Evolutionary conservation across 2,113 vertebrate genomes (phyloP).

Genomic region (Colinus virginianus): DNA sequence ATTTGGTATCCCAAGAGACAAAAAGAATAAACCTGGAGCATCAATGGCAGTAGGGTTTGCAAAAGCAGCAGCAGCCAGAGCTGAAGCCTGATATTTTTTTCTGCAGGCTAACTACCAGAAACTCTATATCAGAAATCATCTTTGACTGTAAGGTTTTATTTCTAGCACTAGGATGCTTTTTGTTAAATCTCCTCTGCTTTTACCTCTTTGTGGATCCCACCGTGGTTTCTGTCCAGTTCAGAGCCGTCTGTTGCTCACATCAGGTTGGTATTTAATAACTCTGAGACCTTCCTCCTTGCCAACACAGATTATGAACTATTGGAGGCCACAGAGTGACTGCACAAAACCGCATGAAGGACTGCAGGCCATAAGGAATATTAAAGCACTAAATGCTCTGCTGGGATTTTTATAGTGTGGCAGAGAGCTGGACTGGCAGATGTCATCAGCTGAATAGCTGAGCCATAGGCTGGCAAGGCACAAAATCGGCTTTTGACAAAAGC

Average conservation of each 20-base stretch:
- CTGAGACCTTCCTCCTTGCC: neutral
- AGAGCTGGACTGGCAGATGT: neutral
- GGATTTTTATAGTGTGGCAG: conserved; percentile 17
- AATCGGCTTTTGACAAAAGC: conserved; percentile 15
- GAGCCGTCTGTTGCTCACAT: neutral
- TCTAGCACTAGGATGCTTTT: neutral
- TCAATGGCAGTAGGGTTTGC: neutral
- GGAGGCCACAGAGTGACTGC: neutral
- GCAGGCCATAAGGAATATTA: neutral
- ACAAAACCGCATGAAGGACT: neutral
- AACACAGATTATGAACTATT: neutral
- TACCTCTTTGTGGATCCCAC: neutral
- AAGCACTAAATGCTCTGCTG: neutral
- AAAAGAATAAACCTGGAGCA: neutral
- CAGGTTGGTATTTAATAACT: neutral
- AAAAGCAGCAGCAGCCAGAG: neutral
- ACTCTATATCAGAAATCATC: neutral
- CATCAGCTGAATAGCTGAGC: conserved; percentile 28
- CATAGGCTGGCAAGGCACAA: conserved; percentile 30
- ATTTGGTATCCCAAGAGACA: neutral
- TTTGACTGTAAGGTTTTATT: neutral
- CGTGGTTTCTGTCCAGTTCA: neutral
- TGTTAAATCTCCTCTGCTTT: neutral
- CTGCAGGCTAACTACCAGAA: neutral
- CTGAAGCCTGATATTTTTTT: neutral